Percentiles rank a stretch among this genome's conserved stretches.
These are phyloP conservation scores for Volucella inanis DNA, from an alignment of 2,888 invertebrate genomes.

Conservation along the genomic window DNA sequence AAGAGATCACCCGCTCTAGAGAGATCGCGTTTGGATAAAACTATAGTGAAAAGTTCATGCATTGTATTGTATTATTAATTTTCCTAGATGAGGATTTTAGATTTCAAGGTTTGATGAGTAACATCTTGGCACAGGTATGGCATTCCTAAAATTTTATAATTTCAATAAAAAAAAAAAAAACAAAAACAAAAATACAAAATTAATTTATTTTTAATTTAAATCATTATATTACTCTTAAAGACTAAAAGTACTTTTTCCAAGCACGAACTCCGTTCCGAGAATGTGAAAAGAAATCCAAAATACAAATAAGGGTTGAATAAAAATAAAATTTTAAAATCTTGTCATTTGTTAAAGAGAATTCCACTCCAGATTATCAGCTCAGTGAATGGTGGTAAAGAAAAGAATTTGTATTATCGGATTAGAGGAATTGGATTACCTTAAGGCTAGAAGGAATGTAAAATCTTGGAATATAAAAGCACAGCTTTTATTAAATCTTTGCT, in stretches of 20 bases:
- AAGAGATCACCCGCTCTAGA: slow-evolving; percentile 96
- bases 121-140: slow-evolving; percentile 22
- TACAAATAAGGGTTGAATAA: slow-evolving; percentile 7
- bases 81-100: slow-evolving; percentile 21
- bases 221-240: not conserved
- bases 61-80: slow-evolving; percentile 84
- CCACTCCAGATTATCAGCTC: slow-evolving; percentile 55
- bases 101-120: slow-evolving; percentile 28
- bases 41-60: slow-evolving; percentile 96
- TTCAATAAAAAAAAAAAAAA: not conserved
- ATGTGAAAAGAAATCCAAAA: slow-evolving; percentile 11
- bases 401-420: slow-evolving; percentile 48
- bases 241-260: not conserved
- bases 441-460: slow-evolving; percentile 26
- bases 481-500: not conserved
- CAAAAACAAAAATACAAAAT: not conserved
- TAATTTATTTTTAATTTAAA: not conserved
- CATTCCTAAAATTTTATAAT: slow-evolving; percentile 15
- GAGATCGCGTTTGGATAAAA: slow-evolving; percentile 93
- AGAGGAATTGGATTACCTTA: slow-evolving; percentile 67
- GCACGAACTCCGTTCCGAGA: not conserved
- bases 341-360: slow-evolving; percentile 55
- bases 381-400: slow-evolving; percentile 28
- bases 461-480: slow-evolving; percentile 19
- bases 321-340: slow-evolving; percentile 51